Conservation (phyloP, 2,113 vertebrate genomes). For the Carassius carassius region DNA sequence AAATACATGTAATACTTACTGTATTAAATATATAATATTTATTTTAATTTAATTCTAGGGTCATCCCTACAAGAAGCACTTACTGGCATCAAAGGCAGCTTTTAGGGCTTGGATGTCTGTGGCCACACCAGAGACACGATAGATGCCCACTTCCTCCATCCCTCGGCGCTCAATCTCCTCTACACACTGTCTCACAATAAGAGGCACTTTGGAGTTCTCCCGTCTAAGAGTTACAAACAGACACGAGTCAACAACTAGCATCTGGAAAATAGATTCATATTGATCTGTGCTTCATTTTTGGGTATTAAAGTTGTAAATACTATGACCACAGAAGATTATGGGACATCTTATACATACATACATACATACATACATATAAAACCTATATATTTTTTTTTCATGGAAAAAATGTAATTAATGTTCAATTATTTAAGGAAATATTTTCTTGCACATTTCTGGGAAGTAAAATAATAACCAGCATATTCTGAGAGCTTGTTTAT, state of each 20-base stretch:
- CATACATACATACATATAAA: no score
- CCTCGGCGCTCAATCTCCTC: conserved; percentile 96
- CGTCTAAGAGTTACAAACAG: conserved; percentile 74
- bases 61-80: conserved; percentile 61
- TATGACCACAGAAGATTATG: not conserved
- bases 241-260: not conserved
- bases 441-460: not conserved
- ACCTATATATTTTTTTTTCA: no score
- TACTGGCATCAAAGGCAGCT: conserved; percentile 95
- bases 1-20: no score
- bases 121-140: conserved; percentile 93
- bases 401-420: not conserved
- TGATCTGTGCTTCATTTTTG: not conserved
- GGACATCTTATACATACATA: not conserved
- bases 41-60: no score
- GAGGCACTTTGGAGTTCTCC: conserved; percentile 96
- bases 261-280: not conserved
- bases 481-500: conserved; percentile 2
- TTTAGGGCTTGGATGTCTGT: conserved; percentile 97
- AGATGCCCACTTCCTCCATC: conserved; percentile 99
- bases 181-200: conserved; percentile 95
- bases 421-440: not conserved
- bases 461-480: not conserved
- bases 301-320: conserved; percentile 3
- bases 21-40: no score